Conservation (phyloP, 2,888 invertebrate genomes). For the Dryobotodes eremita region DNA sequence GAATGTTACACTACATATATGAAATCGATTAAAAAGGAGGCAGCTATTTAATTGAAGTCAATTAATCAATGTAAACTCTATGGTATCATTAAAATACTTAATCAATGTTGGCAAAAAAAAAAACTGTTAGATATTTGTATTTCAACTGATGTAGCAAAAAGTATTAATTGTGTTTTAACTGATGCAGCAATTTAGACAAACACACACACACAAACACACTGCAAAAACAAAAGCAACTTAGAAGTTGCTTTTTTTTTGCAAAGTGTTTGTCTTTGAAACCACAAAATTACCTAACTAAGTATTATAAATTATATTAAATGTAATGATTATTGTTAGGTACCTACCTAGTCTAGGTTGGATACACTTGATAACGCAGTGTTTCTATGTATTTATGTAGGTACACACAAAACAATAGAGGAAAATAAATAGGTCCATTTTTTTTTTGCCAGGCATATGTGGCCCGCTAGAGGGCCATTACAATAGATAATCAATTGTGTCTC, state of each 20-base stretch:
- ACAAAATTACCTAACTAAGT: neutral
- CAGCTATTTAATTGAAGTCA: slow-evolving; percentile 59
- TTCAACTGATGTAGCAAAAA: neutral
- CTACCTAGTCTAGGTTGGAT: neutral
- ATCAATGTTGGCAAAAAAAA: neutral
- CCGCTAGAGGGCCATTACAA: too few relatives aligned
- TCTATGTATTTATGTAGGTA: neutral
- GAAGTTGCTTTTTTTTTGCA: neutral
- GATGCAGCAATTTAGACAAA: neutral
- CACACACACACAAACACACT: too few relatives aligned
- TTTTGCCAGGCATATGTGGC: too few relatives aligned
- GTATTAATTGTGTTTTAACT: too few relatives aligned
- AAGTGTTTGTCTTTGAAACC: neutral
- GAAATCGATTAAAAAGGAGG: slow-evolving; percentile 16
- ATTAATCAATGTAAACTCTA: slow-evolving; percentile 52
- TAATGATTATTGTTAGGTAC: neutral
- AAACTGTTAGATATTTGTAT: neutral
- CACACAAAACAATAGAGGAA: neutral
- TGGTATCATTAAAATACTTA: neutral
- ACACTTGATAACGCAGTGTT: neutral
- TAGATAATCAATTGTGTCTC: too few relatives aligned
- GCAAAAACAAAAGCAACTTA: too few relatives aligned
- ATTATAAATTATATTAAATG: neutral
- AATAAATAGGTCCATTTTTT: neutral
- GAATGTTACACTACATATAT: neutral